Conservation (phyloP, 2,797 vertebrate species). For the Streptopelia turtur region DNA sequence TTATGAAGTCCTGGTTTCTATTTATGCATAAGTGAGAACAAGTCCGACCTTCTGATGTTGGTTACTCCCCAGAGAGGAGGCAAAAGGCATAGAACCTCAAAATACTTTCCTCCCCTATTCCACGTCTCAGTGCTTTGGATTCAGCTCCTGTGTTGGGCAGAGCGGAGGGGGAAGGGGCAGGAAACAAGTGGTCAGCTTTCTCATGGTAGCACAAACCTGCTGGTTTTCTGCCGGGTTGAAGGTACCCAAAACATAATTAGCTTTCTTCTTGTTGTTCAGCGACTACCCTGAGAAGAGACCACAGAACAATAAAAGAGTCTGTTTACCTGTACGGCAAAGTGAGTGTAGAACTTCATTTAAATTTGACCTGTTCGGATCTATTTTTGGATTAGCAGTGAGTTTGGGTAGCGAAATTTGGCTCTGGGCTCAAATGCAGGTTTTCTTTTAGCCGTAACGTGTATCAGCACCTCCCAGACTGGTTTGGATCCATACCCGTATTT, state of each 20-base stretch:
- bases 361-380: background rate
- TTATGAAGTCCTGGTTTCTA: background rate
- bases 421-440: background rate
- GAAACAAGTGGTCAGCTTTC: background rate
- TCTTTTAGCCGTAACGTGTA: background rate
- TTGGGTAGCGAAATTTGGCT: background rate
- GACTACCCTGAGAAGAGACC: background rate
- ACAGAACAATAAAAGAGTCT: background rate
- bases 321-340: background rate
- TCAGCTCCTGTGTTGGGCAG: background rate
- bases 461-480: background rate
- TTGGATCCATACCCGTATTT: background rate
- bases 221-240: background rate
- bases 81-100: background rate
- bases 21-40: background rate
- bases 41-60: background rate
- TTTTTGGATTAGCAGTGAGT: background rate
- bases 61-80: background rate
- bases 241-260: background rate
- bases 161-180: background rate
- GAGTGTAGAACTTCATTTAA: background rate
- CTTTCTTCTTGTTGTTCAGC: background rate
- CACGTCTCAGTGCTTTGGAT: background rate
- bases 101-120: background rate
- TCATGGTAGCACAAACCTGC: background rate